Evolutionary conservation across 2,888 invertebrate genomes (phyloP), one percentile per base, ranked within the genome.

Genomic region (Drosophila falleni): DNA sequence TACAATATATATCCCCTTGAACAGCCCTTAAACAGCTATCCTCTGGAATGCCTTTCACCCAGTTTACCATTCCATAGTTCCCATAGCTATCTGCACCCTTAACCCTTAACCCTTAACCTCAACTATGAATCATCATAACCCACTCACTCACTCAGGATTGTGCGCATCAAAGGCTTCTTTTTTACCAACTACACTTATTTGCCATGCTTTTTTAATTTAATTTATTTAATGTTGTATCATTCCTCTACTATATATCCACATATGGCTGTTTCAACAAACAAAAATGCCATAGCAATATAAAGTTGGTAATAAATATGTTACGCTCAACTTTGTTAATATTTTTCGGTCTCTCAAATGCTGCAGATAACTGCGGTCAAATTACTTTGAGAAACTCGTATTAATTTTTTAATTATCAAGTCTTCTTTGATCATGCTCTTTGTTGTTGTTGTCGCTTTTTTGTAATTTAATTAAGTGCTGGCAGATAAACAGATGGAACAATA

Each of bases 321-420:
- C 2, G 9, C 15, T 8, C 3, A 8, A 39, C 15, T 39, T 15
- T 39, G 19, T 19, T 9, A 5, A 23, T 23, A 10, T 44, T 13
- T 23, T 23, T 6, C 6, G 1, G 42, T 6, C 13, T 23, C 4
- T 19, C 42, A 44, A 13, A 46, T 15, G 16, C 26, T 46, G 26
- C 46, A 46, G 19, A 44, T 44, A 23, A 13, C 19, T 44, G 13
- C 23, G 42, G 23, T 3, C 5, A 11, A 13, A 19, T 19, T 56
- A 10, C 72, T 65, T 66, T 66, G 56, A 71, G 66, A 51, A 49
- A 9, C 31, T 31, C 9, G 31, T 31, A 29, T 66, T 50, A 62
- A 59, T 55, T 58, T 61, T 66, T 66, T 31, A 61, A 66, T 61
- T 54, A 66, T 54, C 41, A 50, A 13, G 16, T 61, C 15, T 23